Evolutionary conservation across 2,797 vertebrate genomes (phyloP).

Genomic region (Crypturellus tataupa): DNA sequence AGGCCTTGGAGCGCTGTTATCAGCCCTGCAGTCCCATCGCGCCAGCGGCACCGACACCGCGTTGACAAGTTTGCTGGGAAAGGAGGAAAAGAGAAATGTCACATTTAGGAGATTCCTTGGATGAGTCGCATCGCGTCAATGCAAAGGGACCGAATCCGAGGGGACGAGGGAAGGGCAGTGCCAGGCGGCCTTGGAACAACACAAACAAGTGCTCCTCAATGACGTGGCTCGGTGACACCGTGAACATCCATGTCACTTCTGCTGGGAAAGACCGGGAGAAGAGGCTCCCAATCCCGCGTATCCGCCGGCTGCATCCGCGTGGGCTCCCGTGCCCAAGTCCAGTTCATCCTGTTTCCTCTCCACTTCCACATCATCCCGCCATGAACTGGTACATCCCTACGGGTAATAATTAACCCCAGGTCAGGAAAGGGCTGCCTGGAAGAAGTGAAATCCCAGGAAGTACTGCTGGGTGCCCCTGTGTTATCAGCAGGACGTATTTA

Average conservation of each 20-base stretch:
- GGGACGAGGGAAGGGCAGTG: rapidly evolving
- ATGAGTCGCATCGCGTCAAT: rapidly evolving
- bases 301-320: neutral
- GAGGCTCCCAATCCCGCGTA: neutral
- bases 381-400: rapidly evolving
- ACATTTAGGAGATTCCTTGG: neutral
- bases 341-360: neutral
- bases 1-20: rapidly evolving
- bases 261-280: rapidly evolving
- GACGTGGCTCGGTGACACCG: rapidly evolving
- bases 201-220: rapidly evolving
- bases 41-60: rapidly evolving
- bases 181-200: neutral
- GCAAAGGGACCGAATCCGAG: rapidly evolving
- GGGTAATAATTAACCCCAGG: neutral
- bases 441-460: neutral
- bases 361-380: neutral
- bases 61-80: neutral
- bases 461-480: neutral
- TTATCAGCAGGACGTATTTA: neutral
- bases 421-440: neutral
- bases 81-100: neutral
- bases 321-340: neutral
- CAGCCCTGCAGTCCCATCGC: neutral
- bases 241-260: rapidly evolving